A percentile compares a stretch with the other conserved stretches of the same genome.
These are phyloP conservation scores for Drosophila equinoxialis DNA, from an alignment of 1,140 invertebrate genomes.

Conservation along the genomic window DNA sequence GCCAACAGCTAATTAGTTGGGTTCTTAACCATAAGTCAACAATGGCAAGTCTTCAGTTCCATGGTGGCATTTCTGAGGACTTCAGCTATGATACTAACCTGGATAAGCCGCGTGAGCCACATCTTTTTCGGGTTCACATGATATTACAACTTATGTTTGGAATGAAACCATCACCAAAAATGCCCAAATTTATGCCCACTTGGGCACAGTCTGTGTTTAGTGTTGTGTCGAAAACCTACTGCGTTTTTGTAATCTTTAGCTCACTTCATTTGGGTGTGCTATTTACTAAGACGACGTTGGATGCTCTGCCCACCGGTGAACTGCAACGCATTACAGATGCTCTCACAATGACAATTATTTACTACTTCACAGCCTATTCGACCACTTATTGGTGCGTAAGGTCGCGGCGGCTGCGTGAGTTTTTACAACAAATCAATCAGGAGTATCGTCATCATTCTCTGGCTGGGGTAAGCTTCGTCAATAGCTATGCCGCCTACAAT, in stretches of 20 bases:
- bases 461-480: conserved; percentile 72
- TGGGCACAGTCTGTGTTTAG: conserved; percentile 22
- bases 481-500: conserved; percentile 29
- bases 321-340: conserved; percentile 73
- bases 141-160: conserved; percentile 39
- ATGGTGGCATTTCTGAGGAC: conserved; percentile 53
- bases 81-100: conserved; percentile 35
- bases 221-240: conserved; percentile 19
- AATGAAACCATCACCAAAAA: conserved; percentile 33
- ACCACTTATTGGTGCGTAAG: conserved; percentile 62
- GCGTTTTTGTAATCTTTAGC: conserved; percentile 38
- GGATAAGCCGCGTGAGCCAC: conserved; percentile 38
- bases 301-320: conserved; percentile 59
- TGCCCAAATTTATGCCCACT: conserved; percentile 35
- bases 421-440: conserved; percentile 54
- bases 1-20: conserved; percentile 38
- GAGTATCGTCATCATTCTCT: conserved; percentile 76
- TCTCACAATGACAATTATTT: conserved; percentile 73
- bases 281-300: conserved; percentile 64
- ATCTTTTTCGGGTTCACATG: conserved; percentile 48
- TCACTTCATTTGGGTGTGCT: conserved; percentile 61
- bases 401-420: conserved; percentile 35
- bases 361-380: conserved; percentile 65
- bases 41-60: conserved; percentile 64
- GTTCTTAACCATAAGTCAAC: background rate